Conservation (phyloP, 2,888 invertebrate genomes). For the Nomada hirtipes region DNA sequence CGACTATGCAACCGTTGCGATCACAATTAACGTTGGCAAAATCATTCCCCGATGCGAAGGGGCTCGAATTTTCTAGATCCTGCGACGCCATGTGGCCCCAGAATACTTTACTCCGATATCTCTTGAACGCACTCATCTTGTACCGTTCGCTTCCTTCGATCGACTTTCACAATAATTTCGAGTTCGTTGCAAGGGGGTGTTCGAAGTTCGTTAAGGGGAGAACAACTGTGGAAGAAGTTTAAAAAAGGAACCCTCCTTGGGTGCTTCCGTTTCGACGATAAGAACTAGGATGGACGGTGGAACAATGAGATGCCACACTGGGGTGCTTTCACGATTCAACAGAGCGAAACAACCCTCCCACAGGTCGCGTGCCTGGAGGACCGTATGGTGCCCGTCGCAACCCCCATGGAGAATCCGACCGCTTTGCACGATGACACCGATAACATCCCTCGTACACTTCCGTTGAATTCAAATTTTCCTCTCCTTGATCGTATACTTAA, state of each 20-base stretch:
- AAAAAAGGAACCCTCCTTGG: background rate
- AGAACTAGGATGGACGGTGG: conserved; percentile 32
- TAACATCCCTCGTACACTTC: background rate
- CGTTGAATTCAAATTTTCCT: background rate
- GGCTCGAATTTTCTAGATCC: conserved; percentile 66
- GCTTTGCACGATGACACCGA: conserved; percentile 18
- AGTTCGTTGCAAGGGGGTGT: background rate
- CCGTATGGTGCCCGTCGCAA: conserved; percentile 73
- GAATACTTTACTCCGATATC: conserved; percentile 81
- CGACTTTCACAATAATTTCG: background rate
- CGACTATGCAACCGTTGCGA: conserved; percentile 4
- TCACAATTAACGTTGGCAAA: conserved; percentile 4
- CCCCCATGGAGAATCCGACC: conserved; percentile 68
- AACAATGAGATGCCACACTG: conserved; percentile 38
- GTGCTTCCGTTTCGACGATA: background rate
- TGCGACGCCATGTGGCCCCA: conserved; percentile 80
- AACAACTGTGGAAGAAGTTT: background rate
- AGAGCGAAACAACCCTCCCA: conserved; percentile 74
- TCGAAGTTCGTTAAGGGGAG: background rate
- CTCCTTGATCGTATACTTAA: background rate
- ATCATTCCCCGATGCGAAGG: conserved; percentile 34
- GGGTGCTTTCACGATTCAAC: conserved; percentile 74
- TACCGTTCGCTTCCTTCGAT: background rate
- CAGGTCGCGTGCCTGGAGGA: conserved; percentile 73
- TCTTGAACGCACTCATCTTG: conserved; percentile 80